Percentiles rank a stretch among this genome's conserved stretches.
These are phyloP conservation scores for Smutsia gigantea DNA, from an alignment of 2,797 vertebrate genomes.

Conservation along the genomic window DNA sequence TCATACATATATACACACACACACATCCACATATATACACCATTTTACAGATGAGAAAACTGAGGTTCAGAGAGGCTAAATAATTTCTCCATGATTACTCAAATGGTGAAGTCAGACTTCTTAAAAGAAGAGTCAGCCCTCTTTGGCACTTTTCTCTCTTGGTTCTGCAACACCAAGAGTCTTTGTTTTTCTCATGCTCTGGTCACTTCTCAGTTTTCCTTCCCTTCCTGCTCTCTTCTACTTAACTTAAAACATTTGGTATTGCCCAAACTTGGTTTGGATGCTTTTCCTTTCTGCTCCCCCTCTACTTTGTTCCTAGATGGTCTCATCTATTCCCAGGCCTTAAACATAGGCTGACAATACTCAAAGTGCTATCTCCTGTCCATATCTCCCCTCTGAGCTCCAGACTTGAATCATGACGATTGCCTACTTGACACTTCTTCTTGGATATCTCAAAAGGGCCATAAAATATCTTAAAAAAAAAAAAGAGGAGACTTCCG, in stretches of 20 bases:
- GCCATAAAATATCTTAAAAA: background rate
- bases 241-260: background rate
- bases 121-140: background rate
- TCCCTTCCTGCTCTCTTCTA: background rate
- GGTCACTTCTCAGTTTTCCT: background rate
- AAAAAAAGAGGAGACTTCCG: too few species aligned
- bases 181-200: background rate
- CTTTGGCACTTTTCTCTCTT: background rate
- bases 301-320: background rate
- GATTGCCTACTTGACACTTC: background rate
- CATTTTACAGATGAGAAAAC: constrained; percentile 15
- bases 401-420: background rate
- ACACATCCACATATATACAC: background rate
- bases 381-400: background rate
- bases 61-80: too few species aligned
- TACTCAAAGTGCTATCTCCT: background rate
- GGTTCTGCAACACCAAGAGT: background rate
- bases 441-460: background rate
- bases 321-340: background rate
- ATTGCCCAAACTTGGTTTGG: background rate
- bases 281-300: background rate
- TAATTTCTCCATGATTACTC: background rate
- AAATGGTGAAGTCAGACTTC: background rate
- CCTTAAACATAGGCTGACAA: background rate
- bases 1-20: background rate